phyloP scores from a whole-genome alignment of 2,797 vertebrate species.

The Melanotaenia pygmaea region DNA sequence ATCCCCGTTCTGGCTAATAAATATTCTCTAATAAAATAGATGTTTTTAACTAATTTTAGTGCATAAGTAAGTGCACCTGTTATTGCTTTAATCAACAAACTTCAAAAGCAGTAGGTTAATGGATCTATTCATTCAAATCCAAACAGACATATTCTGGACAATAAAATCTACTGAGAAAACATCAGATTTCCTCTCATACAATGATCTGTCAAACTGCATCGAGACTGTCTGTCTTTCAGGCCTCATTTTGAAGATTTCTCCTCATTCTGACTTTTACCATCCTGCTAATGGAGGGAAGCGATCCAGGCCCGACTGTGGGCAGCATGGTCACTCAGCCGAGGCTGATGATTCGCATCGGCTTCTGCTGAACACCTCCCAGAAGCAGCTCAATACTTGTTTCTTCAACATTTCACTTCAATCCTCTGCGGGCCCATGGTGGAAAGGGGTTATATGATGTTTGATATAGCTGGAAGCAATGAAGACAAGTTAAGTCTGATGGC shows the following conservation, averaged over 20 bases:
- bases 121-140: conserved; percentile 17
- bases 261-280: conserved; percentile 58
- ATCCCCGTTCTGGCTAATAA: neutral
- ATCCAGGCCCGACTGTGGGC: conserved; percentile 60
- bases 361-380: conserved; percentile 41
- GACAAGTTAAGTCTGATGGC: conserved; percentile 39
- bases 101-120: conserved; percentile 16
- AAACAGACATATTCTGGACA: conserved; percentile 20
- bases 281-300: conserved; percentile 65
- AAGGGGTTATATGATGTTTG: conserved; percentile 39
- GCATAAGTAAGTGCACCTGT: conserved; percentile 9
- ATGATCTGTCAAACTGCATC: conserved; percentile 28
- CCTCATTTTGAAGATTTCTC: conserved; percentile 54
- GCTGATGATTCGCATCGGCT: conserved; percentile 60
- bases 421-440: conserved; percentile 24
- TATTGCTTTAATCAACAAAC: conserved; percentile 33
- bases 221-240: conserved; percentile 23
- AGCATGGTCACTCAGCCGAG: conserved; percentile 54
- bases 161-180: conserved; percentile 39
- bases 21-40: neutral
- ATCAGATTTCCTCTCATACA: conserved; percentile 33
- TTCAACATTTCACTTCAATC: conserved; percentile 44
- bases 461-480: conserved; percentile 41
- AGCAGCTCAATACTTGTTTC: conserved; percentile 47
- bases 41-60: conserved; percentile 15